Evolutionary conservation across 2,888 invertebrate genomes (phyloP).

Genomic region (Gymnosoma rotundatum): DNA sequence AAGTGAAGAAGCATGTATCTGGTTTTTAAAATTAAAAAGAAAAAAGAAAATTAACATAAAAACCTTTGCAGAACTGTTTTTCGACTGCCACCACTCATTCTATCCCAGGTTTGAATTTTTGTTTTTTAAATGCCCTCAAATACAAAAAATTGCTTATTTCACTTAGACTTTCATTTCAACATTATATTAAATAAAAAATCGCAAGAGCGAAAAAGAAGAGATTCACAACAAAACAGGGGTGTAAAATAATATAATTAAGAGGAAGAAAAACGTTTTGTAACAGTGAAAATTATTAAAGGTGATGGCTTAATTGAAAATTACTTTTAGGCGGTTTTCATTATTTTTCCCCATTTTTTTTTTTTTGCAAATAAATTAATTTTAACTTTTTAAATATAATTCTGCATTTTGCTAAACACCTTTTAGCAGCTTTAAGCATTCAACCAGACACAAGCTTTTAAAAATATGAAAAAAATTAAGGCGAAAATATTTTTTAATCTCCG

Average conservation of each 20-base stretch:
- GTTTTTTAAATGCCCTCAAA: background rate
- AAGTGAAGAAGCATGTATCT: conserved; percentile 29
- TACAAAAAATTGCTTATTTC: conserved; percentile 20
- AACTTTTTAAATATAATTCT: no score
- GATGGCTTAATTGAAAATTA: conserved; percentile 81
- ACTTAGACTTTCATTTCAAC: conserved; percentile 23
- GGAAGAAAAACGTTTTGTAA: conserved; percentile 16
- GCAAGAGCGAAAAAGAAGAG: background rate
- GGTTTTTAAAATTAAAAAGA: conserved; percentile 9
- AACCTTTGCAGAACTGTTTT: conserved; percentile 31
- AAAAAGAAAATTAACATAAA: background rate
- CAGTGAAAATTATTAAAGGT: conserved; percentile 80
- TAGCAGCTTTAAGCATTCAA: no score
- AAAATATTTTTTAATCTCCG: no score
- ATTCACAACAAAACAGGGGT: conserved; percentile 17
- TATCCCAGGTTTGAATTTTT: background rate
- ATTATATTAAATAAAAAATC: conserved; percentile 19
- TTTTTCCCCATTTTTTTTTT: no score
- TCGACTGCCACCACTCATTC: conserved; percentile 22
- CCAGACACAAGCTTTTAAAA: no score
- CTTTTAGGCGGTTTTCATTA: conserved; percentile 76
- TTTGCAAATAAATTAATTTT: no score
- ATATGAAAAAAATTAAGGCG: no score
- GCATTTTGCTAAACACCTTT: no score
- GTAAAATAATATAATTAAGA: conserved; percentile 32